A percentile compares a stretch with the other conserved stretches of the same genome.
phyloP scores from a whole-genome alignment of 2,113 vertebrate genomes.

The Struthidea cinerea region DNA sequence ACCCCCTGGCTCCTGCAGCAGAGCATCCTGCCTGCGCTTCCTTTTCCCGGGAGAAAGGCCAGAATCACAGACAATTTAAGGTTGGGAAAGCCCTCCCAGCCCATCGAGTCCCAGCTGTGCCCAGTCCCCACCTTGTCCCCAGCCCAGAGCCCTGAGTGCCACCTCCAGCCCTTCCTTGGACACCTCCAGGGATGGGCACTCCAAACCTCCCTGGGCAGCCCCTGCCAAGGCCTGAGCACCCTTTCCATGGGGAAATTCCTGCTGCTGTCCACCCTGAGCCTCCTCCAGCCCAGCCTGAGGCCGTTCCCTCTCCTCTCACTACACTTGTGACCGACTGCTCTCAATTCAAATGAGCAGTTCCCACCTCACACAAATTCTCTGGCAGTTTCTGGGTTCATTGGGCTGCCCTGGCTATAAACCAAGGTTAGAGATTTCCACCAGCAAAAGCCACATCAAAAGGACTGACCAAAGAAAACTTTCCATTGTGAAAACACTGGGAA shows the following conservation, averaged over 20 bases:
- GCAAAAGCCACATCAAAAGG: not conserved
- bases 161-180: accelerated
- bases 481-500: not conserved
- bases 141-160: not conserved
- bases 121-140: accelerated
- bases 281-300: accelerated
- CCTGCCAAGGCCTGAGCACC: accelerated
- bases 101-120: accelerated
- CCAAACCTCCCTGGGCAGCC: not conserved
- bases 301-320: accelerated
- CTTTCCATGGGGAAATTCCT: not conserved
- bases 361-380: accelerated
- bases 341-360: accelerated
- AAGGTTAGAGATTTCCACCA: not conserved
- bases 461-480: not conserved
- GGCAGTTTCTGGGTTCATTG: accelerated
- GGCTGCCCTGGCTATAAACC: not conserved
- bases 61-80: accelerated
- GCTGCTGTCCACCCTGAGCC: accelerated
- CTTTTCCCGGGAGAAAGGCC: not conserved
- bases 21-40: not conserved
- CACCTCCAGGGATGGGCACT: not conserved
- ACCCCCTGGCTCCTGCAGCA: not conserved
- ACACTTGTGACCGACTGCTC: accelerated
- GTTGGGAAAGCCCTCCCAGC: not conserved